Percentiles rank a stretch among this genome's conserved stretches.
These are phyloP conservation scores for Chloropsis cyanopogon DNA, from an alignment of 2,113 vertebrate species.

Conservation along the genomic window DNA sequence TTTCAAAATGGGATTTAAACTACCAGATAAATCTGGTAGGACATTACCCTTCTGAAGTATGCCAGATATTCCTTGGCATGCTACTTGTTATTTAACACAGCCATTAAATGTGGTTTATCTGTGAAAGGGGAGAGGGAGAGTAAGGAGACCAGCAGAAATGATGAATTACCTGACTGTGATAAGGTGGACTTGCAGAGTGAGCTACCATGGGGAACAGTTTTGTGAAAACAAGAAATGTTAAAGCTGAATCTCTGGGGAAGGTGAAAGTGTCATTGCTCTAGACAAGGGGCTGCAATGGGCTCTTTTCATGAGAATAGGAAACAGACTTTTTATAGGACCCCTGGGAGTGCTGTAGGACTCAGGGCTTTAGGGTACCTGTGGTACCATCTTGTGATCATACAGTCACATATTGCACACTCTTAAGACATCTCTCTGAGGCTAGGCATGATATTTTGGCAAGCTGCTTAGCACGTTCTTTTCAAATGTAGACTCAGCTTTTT, in stretches of 20 bases:
- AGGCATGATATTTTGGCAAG: background rate
- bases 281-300: background rate
- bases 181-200: background rate
- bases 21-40: background rate
- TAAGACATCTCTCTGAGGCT: background rate
- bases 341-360: background rate
- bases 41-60: background rate
- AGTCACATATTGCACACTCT: background rate
- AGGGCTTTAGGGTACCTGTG: background rate
- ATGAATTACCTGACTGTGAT: conserved; percentile 1
- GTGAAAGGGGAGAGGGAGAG: background rate
- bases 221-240: background rate
- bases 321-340: background rate
- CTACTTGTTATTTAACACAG: background rate
- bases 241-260: background rate
- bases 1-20: background rate
- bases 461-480: background rate
- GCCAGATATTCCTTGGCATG: background rate
- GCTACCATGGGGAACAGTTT: background rate
- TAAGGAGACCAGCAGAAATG: background rate
- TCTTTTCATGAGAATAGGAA: background rate
- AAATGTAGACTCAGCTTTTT: conserved; percentile 1
- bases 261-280: background rate
- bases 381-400: background rate
- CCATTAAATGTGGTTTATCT: conserved; percentile 36